Evolutionary conservation across 2,797 vertebrate genomes (phyloP).

Genomic region (Bradypodion pumilum): DNA sequence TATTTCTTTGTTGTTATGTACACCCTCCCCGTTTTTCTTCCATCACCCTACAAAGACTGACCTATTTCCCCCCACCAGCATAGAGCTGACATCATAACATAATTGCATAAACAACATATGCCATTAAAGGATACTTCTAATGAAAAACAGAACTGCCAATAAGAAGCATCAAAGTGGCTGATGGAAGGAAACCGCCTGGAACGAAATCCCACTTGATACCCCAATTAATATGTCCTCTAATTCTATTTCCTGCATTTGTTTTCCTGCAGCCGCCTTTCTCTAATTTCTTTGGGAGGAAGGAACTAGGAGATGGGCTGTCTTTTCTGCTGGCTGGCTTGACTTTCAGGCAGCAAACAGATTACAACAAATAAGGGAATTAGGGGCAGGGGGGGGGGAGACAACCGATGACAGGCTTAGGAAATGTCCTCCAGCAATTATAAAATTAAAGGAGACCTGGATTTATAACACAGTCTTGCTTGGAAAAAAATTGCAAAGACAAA

Average conservation of each 20-base stretch:
- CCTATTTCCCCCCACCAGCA: conserved; percentile 64
- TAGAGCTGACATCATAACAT: conserved; percentile 75
- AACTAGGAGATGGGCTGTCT: conserved; percentile 80
- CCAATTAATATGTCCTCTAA: conserved; percentile 87
- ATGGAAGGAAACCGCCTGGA: conserved; percentile 85
- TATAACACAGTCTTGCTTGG: conserved; percentile 62
- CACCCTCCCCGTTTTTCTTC: neutral
- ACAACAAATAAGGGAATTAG: conserved; percentile 86
- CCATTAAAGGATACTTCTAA: conserved; percentile 83
- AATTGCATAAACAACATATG: conserved; percentile 80
- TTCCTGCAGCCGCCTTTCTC: conserved; percentile 79
- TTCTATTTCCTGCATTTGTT: conserved; percentile 85
- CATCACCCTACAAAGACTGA: conserved; percentile 36
- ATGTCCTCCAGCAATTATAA: conserved; percentile 82
- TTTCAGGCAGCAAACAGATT: conserved; percentile 81
- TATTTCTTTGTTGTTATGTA: neutral
- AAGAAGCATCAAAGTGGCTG: conserved; percentile 83
- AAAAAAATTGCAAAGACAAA: neutral
- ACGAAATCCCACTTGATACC: conserved; percentile 84
- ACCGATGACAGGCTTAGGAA: conserved; percentile 79
- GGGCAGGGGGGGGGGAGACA: too few relatives aligned
- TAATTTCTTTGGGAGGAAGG: conserved; percentile 85
- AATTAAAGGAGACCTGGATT: conserved; percentile 81
- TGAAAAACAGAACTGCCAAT: conserved; percentile 82
- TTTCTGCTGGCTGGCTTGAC: conserved; percentile 79